Evolutionary conservation across 2,888 invertebrate genomes (phyloP), one percentile per base, ranked within the genome.

Genomic region (Dynastes hyllus): DNA sequence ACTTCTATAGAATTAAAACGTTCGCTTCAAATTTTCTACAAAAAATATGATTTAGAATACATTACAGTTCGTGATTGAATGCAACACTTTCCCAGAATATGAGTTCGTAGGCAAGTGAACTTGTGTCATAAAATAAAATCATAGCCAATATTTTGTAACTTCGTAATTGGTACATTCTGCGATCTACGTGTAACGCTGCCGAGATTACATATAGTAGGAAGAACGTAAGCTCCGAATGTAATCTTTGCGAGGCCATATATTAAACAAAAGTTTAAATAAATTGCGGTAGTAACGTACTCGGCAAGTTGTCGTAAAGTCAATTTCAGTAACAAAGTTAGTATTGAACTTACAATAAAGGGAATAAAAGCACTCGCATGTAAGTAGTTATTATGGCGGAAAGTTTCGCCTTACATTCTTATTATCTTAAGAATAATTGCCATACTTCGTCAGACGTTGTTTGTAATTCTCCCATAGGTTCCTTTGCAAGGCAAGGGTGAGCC

Each of bases 191-290:
- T 29, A 63, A 63, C 0, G 6, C 63, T 63, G 29, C 11, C 22
- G 16, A 75, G 58, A n/a, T 32, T 75, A 55, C 75, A 58, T 40
- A 45, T 11, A 45, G 58, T 32, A 58, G 75, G 37, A 75, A 40
- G 51, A 32, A 58, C n/a, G 61, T 50, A 55, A 40, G 13, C 55
- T 22, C n/a, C 22, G 22, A 55, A 11, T 58, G 61, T 75, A 61
- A 75, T 40, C 73, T 45, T 73, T 73, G n/a, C 58, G 32, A 73
- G 58, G 55, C 37, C 61, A 61, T 75, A 58, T 75, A 75, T 75
- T 75, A 75, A 32, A 55, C 55, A 55, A 40, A 75, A 61, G 37
- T 75, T 75, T 75, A 75, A 75, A 75, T 61, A 75, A 61, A 75
- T 51, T 76, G 22, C 37, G 27, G 51, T 65, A 51, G 65, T 66